Evolutionary conservation across 2,888 invertebrate species (phyloP).

Genomic region (Sthenelais limicola): DNA sequence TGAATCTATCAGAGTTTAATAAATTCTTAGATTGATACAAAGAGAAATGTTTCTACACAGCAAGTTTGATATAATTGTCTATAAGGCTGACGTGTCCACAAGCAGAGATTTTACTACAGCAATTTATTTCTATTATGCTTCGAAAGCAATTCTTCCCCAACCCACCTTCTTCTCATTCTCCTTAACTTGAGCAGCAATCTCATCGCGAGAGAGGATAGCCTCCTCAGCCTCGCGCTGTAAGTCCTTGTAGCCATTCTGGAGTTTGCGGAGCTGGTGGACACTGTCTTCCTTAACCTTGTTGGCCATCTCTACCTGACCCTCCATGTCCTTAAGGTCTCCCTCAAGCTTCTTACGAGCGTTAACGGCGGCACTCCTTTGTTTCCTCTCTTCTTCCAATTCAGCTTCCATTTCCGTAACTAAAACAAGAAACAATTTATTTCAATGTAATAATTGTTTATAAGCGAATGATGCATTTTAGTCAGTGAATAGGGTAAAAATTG

Average conservation of each 20-base stretch:
- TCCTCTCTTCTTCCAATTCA: conserved; percentile 96
- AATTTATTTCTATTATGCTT: no score
- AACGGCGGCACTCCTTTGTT: conserved; percentile 90
- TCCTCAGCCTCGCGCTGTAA: conserved; percentile 84
- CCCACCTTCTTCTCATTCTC: conserved; percentile 67
- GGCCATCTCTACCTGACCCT: conserved; percentile 76
- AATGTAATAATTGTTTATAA: no score
- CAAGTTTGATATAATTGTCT: no score
- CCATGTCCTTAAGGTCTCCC: conserved; percentile 92
- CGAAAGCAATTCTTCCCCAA: no score
- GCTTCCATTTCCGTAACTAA: conserved; percentile 90
- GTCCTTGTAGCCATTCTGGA: conserved; percentile 82
- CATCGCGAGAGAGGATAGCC: conserved; percentile 87
- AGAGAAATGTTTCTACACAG: no score
- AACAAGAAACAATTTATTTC: conserved; percentile 15
- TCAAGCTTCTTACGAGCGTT: conserved; percentile 94
- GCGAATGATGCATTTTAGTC: no score
- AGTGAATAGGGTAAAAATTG: no score
- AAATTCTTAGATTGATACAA: no score
- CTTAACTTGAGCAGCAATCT: conserved; percentile 72
- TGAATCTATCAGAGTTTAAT: no score
- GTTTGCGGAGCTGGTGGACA: conserved; percentile 93
- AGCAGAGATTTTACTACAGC: no score
- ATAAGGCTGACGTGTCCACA: no score
- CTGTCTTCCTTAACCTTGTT: conserved; percentile 97